A percentile compares a stretch with the other conserved stretches of the same genome.
Conservation (phyloP, 2,888 invertebrate species). For the Abscondita cerata region DNA sequence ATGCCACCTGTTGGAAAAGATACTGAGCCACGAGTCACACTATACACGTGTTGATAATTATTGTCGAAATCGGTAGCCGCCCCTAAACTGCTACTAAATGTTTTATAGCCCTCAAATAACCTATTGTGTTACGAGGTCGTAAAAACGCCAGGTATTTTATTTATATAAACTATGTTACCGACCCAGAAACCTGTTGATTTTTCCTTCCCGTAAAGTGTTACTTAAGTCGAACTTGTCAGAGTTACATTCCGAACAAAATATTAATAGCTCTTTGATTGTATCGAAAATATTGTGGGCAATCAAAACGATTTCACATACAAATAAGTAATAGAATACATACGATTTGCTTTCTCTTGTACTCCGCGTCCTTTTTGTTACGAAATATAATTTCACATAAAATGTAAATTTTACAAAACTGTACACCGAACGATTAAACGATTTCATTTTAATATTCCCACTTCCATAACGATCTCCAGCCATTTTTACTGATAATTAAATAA, state of each 20-base stretch:
- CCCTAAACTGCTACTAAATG: slow-evolving; percentile 34
- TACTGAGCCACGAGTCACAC: slow-evolving; percentile 18
- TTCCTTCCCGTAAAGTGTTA: slow-evolving; percentile 40
- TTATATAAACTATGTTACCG: slow-evolving; percentile 37
- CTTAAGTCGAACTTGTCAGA: slow-evolving; percentile 34
- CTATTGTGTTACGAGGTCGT: slow-evolving; percentile 43
- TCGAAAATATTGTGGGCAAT: no score
- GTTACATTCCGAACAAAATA: slow-evolving; percentile 23
- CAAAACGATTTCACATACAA: no score
- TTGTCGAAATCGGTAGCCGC: slow-evolving; percentile 33
- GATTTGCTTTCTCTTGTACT: no score
- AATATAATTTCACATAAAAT: no score
- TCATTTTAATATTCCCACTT: no score
- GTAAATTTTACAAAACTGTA: no score
- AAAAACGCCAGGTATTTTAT: slow-evolving; percentile 47
- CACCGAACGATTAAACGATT: no score
- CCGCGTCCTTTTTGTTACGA: no score
- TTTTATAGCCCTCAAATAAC: slow-evolving; percentile 40
- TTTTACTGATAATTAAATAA: no score
- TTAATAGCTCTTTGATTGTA: slow-evolving; percentile 14
- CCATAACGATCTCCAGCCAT: no score
- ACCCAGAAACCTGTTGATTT: slow-evolving; percentile 50
- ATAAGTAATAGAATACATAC: no score
- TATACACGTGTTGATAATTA: slow-evolving; percentile 26
- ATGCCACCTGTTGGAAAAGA: slow-evolving; percentile 4